These are phyloP conservation scores for Dreissena rostriformis DNA, from an alignment of 1,140 invertebrate species.

Conservation along the genomic window DNA sequence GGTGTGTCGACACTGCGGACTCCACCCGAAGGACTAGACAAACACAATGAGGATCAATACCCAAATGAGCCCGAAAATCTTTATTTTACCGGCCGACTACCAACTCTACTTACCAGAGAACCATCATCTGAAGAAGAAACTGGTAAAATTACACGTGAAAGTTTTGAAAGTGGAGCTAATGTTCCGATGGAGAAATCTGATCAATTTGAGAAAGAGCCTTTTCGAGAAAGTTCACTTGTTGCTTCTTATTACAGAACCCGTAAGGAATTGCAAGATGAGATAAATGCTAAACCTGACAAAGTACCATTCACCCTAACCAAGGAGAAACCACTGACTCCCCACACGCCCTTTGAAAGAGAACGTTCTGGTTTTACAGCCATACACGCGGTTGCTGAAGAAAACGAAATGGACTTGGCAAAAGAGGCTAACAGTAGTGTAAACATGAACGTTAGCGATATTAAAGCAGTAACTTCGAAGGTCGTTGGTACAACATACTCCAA, in stretches of 20 bases:
- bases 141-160: too few relatives aligned
- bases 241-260: too few relatives aligned
- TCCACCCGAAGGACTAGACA: neutral
- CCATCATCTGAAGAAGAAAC: neutral
- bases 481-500: neutral
- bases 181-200: too few relatives aligned
- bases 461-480: constrained; percentile 12
- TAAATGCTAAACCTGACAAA: neutral
- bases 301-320: neutral
- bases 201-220: too few relatives aligned
- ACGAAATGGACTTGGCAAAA: neutral
- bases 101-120: neutral
- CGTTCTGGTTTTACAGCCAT: neutral
- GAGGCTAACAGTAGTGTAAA: neutral
- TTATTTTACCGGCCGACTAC: constrained; percentile 34
- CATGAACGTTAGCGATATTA: constrained; percentile 30
- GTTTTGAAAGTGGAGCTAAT: too few relatives aligned
- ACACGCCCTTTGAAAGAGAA: neutral
- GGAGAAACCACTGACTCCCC: constrained; percentile 15
- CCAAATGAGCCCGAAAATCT: neutral
- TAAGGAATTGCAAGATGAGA: constrained; percentile 13
- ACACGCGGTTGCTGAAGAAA: neutral
- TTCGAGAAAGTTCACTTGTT: too few relatives aligned
- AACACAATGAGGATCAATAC: neutral
- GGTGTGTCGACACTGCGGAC: neutral